These are phyloP conservation scores for Mallotus villosus DNA, from an alignment of 2,797 vertebrate genomes.

Conservation along the genomic window DNA sequence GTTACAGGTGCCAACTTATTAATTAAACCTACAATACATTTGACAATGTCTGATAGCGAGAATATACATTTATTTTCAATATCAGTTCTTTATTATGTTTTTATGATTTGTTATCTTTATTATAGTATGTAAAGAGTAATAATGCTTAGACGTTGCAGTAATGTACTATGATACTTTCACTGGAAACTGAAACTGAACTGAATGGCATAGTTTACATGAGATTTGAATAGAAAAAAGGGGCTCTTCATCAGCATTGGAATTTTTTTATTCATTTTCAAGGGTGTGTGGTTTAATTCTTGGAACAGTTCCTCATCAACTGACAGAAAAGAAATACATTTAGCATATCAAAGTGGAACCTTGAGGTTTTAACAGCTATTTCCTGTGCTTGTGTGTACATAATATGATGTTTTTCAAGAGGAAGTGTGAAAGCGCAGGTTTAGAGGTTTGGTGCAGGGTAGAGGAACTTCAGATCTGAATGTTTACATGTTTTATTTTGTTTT, in stretches of 20 bases:
- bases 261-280: too few relatives aligned
- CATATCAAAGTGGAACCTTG: constrained; percentile 46
- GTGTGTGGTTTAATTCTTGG: not conserved
- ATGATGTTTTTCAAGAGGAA: constrained; percentile 3
- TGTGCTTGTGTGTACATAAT: constrained; percentile 30
- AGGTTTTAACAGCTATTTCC: constrained; percentile 49
- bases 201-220: not conserved
- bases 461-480: too few relatives aligned
- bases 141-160: too few relatives aligned
- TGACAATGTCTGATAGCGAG: too few relatives aligned
- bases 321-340: constrained; percentile 39
- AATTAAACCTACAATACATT: not conserved
- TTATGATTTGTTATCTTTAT: too few relatives aligned
- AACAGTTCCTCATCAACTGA: constrained; percentile 9
- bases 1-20: constrained; percentile 78
- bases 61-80: not conserved
- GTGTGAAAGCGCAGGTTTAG: not conserved
- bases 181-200: not conserved
- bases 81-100: too few relatives aligned
- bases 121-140: too few relatives aligned
- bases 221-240: not conserved
- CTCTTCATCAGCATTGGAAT: not conserved
- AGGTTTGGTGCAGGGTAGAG: not conserved
- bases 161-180: not conserved
- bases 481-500: too few relatives aligned